These are phyloP conservation scores for Clamator glandarius DNA, from an alignment of 2,797 vertebrate genomes.

Conservation along the genomic window DNA sequence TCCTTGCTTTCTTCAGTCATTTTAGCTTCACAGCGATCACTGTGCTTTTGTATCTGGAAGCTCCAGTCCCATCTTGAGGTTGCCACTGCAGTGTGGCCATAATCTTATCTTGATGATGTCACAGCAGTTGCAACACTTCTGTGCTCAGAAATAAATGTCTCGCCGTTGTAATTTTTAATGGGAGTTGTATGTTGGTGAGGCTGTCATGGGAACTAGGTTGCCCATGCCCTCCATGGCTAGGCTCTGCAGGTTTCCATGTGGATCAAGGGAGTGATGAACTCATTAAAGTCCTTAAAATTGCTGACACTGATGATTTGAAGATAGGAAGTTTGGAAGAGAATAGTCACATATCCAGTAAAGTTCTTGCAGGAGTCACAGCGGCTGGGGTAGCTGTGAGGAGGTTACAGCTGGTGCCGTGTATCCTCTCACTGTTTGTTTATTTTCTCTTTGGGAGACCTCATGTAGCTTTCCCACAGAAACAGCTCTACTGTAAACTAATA, in stretches of 20 bases:
- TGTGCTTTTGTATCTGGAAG: background rate
- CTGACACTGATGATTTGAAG: background rate
- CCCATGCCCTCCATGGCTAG: rapidly evolving
- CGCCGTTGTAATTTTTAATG: background rate
- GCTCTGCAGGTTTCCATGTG: background rate
- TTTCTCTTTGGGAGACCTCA: constrained; percentile 53
- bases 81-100: background rate
- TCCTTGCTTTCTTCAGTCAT: background rate
- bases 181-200: background rate
- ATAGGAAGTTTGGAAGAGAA: background rate
- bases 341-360: background rate
- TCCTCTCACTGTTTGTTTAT: constrained; percentile 54
- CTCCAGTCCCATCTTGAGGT: background rate
- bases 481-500: constrained; percentile 38
- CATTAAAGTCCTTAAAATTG: background rate
- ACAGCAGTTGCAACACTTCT: background rate
- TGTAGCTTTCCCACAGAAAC: constrained; percentile 66
- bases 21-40: background rate
- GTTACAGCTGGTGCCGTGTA: constrained; percentile 34
- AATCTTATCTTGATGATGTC: background rate
- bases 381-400: background rate
- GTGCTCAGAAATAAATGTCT: background rate
- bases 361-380: background rate
- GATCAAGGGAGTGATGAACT: background rate
- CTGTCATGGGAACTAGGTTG: background rate